phyloP scores from a whole-genome alignment of 2,113 vertebrate genomes.

The Ciconia stormi region DNA sequence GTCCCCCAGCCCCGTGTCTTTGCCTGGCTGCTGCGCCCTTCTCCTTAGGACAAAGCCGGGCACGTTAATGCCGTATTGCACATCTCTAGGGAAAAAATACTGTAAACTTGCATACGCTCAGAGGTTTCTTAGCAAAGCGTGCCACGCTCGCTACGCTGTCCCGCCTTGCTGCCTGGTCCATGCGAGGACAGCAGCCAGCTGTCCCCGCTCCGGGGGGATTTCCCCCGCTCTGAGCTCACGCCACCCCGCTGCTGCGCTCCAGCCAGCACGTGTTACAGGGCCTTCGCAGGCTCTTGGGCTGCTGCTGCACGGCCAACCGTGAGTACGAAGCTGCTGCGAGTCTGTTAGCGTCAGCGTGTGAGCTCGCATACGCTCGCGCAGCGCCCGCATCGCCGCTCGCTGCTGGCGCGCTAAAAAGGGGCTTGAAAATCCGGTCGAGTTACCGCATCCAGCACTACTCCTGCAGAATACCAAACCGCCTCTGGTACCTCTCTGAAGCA shows the following conservation, averaged over 20 bases:
- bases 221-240: fast-evolving
- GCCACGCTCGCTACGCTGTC: neutral
- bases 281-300: neutral
- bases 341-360: fast-evolving
- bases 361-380: fast-evolving
- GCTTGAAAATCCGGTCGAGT: neutral
- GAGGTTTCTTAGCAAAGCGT: neutral
- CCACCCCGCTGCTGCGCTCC: fast-evolving
- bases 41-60: neutral
- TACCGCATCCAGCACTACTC: neutral
- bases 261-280: neutral
- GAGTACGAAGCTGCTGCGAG: fast-evolving
- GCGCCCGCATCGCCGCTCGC: fast-evolving
- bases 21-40: neutral
- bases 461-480: fast-evolving
- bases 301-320: fast-evolving
- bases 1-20: neutral
- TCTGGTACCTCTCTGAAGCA: neutral
- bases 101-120: neutral
- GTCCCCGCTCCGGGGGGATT: neutral
- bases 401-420: neutral
- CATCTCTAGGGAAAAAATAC: fast-evolving
- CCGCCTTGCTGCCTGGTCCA: neutral
- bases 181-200: neutral
- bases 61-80: fast-evolving